phyloP scores from a whole-genome alignment of 2,888 invertebrate genomes.

The Papilio elwesi region DNA sequence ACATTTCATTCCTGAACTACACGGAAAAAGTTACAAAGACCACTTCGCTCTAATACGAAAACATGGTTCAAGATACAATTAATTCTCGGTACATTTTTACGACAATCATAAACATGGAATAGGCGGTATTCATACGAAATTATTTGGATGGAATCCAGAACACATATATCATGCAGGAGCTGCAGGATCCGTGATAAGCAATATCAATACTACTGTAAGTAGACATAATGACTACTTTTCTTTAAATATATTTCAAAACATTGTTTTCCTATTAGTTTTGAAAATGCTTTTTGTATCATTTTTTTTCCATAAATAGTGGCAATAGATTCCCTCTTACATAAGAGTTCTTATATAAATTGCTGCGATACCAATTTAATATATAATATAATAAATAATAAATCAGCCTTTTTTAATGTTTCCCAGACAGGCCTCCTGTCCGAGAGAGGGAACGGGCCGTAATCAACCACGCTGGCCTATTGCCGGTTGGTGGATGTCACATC shows the following conservation, averaged over 20 bases:
- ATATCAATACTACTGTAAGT: not conserved
- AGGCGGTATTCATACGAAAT: slow-evolving; percentile 47
- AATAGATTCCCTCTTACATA: too few species aligned
- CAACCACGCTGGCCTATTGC: too few species aligned
- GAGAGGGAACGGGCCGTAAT: too few species aligned
- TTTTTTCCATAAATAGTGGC: not conserved
- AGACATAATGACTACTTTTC: not conserved
- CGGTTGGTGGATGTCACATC: too few species aligned
- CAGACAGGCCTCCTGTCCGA: too few species aligned
- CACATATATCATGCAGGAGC: slow-evolving; percentile 30
- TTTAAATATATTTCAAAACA: not conserved
- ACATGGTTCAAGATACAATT: slow-evolving; percentile 42
- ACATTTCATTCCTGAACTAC: slow-evolving; percentile 6
- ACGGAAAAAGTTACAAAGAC: slow-evolving; percentile 12
- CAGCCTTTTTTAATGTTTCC: too few species aligned
- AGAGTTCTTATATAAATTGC: too few species aligned
- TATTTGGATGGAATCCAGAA: slow-evolving; percentile 50
- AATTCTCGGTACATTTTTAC: slow-evolving; percentile 47
- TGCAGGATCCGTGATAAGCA: not conserved
- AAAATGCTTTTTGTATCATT: not conserved
- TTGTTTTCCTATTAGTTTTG: not conserved
- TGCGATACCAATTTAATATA: not conserved
- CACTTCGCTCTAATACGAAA: slow-evolving; percentile 23
- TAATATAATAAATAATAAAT: too few species aligned
- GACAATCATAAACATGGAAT: slow-evolving; percentile 49